A percentile compares a stretch with the other conserved stretches of the same genome.
phyloP scores from a whole-genome alignment of 2,888 invertebrate species.

The Aspidiotus rigidus region DNA sequence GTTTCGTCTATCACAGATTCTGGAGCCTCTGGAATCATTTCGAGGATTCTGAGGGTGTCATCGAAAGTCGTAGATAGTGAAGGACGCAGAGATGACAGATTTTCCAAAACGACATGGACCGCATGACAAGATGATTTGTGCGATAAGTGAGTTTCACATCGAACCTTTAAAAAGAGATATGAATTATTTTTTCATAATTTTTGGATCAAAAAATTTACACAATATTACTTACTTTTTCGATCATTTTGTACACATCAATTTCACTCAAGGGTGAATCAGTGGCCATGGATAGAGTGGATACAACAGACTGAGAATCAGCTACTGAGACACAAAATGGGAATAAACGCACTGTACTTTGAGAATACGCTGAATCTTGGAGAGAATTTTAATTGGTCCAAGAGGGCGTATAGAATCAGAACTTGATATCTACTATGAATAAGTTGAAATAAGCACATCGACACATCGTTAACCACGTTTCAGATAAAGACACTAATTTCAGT shows the following conservation, averaged over 20 bases:
- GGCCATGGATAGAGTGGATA: too few relatives aligned
- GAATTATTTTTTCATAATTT: not conserved
- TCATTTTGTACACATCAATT: slow-evolving; percentile 19
- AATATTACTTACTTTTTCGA: slow-evolving; percentile 17
- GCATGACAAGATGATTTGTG: slow-evolving; percentile 26
- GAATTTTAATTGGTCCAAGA: too few relatives aligned
- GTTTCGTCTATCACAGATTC: slow-evolving; percentile 55
- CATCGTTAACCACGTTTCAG: too few relatives aligned
- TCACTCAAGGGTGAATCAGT: not conserved
- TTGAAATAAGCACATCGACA: too few relatives aligned
- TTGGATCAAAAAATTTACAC: slow-evolving; percentile 6
- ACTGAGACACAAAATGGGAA: too few relatives aligned
- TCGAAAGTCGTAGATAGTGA: not conserved
- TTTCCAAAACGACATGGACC: slow-evolving; percentile 20
- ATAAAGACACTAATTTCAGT: too few relatives aligned
- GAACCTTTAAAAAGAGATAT: slow-evolving; percentile 15
- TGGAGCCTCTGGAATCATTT: slow-evolving; percentile 12
- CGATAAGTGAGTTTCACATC: slow-evolving; percentile 26
- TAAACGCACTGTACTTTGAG: too few relatives aligned
- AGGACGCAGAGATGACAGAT: slow-evolving; percentile 11
- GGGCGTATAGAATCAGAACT: too few relatives aligned
- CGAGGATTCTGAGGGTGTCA: not conserved
- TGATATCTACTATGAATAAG: too few relatives aligned
- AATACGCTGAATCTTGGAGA: too few relatives aligned
- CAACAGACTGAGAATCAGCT: too few relatives aligned